A percentile compares a stretch with the other conserved stretches of the same genome.
These are phyloP conservation scores for Pterostichus niger DNA, from an alignment of 2,888 invertebrate genomes.

Conservation along the genomic window DNA sequence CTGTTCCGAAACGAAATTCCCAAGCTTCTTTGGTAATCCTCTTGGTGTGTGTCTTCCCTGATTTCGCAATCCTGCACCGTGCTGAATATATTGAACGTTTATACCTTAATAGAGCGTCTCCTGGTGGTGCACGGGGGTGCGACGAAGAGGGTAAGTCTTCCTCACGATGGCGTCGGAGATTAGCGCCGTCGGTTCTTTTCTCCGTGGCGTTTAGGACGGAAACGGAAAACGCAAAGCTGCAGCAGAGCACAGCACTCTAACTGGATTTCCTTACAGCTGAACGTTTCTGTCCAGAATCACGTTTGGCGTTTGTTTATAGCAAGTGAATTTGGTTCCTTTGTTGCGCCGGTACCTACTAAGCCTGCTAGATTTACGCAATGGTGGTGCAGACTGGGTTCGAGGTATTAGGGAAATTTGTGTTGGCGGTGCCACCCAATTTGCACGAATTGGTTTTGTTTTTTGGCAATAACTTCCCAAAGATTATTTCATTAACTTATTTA, in stretches of 20 bases:
- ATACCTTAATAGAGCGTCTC: constrained; percentile 17
- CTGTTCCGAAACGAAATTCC: not conserved
- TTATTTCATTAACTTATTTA: too few species aligned
- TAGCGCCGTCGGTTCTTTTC: constrained; percentile 38
- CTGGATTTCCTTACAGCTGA: constrained; percentile 22
- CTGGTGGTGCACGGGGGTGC: not conserved
- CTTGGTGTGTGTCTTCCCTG: constrained; percentile 1
- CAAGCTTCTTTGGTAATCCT: not conserved
- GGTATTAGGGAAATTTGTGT: constrained; percentile 3
- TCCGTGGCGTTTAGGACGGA: not conserved
- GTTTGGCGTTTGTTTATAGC: constrained; percentile 2
- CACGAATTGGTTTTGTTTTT: not conserved
- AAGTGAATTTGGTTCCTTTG: too few species aligned
- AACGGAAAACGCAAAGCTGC: constrained; percentile 9
- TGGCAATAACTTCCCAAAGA: too few species aligned
- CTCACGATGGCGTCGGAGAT: constrained; percentile 46
- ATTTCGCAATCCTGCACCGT: constrained; percentile 14
- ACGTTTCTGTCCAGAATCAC: constrained; percentile 24
- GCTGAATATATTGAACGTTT: constrained; percentile 29
- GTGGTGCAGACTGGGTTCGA: not conserved
- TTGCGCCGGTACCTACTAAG: not conserved
- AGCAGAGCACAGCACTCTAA: constrained; percentile 13
- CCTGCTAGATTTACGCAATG: not conserved
- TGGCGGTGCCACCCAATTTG: not conserved
- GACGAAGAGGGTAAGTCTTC: not conserved